Conservation (phyloP, 2,888 invertebrate species). For the Orthonevra nobilis region DNA sequence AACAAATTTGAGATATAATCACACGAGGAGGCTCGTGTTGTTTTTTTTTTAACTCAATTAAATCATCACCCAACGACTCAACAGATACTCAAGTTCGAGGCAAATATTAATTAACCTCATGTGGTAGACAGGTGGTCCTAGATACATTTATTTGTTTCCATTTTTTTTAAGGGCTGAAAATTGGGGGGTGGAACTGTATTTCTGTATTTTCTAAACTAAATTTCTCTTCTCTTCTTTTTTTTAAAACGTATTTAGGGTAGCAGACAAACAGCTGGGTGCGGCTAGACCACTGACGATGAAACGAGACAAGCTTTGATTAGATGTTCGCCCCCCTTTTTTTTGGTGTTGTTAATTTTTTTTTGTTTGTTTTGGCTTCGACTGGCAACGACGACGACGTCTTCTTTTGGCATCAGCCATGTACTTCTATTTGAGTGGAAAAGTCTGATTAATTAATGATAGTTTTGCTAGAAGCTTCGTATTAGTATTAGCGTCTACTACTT, state of each 20-base stretch:
- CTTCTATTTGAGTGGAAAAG: constrained; percentile 5
- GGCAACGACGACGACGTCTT: background rate
- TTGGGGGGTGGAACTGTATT: too few relatives aligned
- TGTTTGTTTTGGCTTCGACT: too few relatives aligned
- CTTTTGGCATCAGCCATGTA: constrained; percentile 7
- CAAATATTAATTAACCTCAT: constrained; percentile 48
- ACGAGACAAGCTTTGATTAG: constrained; percentile 35
- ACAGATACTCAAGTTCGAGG: constrained; percentile 4
- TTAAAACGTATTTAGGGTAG: constrained; percentile 37
- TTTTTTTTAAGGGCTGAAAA: too few relatives aligned
- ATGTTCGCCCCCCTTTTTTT: background rate
- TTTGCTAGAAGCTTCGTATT: background rate
- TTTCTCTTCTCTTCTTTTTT: background rate
- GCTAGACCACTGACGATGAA: constrained; percentile 27
- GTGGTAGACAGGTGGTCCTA: constrained; percentile 40
- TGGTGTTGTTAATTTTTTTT: too few relatives aligned
- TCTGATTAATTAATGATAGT: constrained; percentile 34
- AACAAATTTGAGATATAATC: too few relatives aligned
- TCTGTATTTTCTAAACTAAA: too few relatives aligned
- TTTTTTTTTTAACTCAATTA: too few relatives aligned
- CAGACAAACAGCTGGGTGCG: constrained; percentile 53
- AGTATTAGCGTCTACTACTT: constrained; percentile 27
- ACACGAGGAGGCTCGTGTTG: too few relatives aligned
- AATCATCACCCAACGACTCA: constrained; percentile 7
- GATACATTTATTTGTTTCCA: background rate